A percentile compares a stretch with the other conserved stretches of the same genome.
phyloP scores from a whole-genome alignment of 2,113 vertebrate species.

The Craseonycteris thonglongyai region DNA sequence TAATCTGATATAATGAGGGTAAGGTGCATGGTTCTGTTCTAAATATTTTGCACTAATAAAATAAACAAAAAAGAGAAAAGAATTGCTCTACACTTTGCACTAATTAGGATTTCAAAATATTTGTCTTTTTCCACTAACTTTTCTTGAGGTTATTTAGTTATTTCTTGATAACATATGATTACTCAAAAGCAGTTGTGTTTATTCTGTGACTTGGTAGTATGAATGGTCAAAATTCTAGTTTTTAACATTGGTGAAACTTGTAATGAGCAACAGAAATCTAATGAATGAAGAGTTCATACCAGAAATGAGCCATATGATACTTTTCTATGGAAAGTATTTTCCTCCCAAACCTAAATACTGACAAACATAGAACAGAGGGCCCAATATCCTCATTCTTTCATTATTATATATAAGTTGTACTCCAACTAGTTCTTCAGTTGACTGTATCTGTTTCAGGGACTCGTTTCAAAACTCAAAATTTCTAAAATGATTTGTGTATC shows the following conservation, averaged over 20 bases:
- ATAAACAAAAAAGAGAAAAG: neutral
- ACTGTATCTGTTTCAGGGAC: neutral
- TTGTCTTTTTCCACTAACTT: neutral
- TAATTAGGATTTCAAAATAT: conserved; percentile 20
- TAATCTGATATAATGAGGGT: neutral
- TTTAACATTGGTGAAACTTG: neutral
- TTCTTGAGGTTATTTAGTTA: conserved; percentile 31
- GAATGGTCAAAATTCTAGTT: neutral
- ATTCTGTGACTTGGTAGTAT: neutral
- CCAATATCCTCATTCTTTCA: neutral
- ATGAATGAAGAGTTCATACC: neutral
- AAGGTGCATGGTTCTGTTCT: neutral
- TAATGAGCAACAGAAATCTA: neutral
- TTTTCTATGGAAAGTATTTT: neutral
- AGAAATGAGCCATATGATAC: neutral
- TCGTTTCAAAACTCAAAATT: neutral
- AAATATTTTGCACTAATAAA: neutral
- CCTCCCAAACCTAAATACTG: neutral
- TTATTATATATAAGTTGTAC: neutral
- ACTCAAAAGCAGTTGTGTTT: conserved; percentile 4
- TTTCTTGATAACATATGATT: conserved; percentile 1
- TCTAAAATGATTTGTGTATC: neutral
- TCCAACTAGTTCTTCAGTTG: neutral
- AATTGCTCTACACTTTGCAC: neutral
- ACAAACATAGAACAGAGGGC: neutral